These are phyloP conservation scores for Drosophila mimica DNA, from an alignment of 2,888 invertebrate species.

Conservation along the genomic window DNA sequence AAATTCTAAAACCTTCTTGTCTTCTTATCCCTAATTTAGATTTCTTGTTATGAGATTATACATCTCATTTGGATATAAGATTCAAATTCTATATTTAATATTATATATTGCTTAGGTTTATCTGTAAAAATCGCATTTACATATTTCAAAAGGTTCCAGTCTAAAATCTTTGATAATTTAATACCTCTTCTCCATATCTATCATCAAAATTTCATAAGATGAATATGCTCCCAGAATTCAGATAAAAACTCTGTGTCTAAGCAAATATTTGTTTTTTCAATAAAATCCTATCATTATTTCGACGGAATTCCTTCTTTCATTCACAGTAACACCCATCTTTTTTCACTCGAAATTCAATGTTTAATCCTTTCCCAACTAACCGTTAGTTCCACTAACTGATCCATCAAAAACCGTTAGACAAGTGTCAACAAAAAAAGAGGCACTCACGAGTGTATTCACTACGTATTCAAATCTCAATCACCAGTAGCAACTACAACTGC, in stretches of 20 bases:
- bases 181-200: background rate
- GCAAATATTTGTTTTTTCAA: background rate
- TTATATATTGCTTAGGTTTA: background rate
- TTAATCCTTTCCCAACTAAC: constrained; percentile 25
- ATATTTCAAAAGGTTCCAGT: background rate
- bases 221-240: too few relatives aligned
- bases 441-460: constrained; percentile 20
- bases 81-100: background rate
- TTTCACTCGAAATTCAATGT: background rate
- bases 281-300: constrained; percentile 2
- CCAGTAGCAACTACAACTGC: constrained; percentile 50
- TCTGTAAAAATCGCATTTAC: too few relatives aligned
- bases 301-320: background rate
- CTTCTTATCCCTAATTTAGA: background rate
- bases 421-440: constrained; percentile 65
- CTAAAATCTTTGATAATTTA: background rate
- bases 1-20: background rate
- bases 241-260: background rate
- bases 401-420: constrained; percentile 64
- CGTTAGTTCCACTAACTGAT: constrained; percentile 64
- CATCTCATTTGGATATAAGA: background rate
- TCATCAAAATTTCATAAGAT: too few relatives aligned
- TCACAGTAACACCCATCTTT: background rate
- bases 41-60: too few relatives aligned
- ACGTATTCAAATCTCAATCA: constrained; percentile 44